phyloP scores from a whole-genome alignment of 2,888 invertebrate species.

The Malthinus flaveolus region DNA sequence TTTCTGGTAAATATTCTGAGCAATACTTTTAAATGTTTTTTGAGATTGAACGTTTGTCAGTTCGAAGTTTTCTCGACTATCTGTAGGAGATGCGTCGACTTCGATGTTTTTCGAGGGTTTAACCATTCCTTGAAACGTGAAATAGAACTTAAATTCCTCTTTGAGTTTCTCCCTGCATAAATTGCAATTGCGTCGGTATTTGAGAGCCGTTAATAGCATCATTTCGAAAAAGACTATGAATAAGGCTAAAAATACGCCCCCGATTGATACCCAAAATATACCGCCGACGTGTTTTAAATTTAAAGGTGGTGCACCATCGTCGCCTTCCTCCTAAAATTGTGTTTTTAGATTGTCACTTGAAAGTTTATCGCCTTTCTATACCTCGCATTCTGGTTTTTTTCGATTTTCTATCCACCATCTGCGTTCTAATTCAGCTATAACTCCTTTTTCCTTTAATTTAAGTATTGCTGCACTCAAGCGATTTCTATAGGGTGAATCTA shows the following conservation, averaged over 20 bases:
- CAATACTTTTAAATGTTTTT: no score
- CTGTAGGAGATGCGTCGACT: slow-evolving; percentile 24
- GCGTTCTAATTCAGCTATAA: slow-evolving; percentile 68
- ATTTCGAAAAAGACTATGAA: slow-evolving; percentile 73
- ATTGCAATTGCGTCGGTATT: slow-evolving; percentile 55
- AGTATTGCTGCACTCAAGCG: slow-evolving; percentile 73
- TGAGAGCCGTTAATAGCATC: slow-evolving; percentile 57
- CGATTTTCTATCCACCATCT: slow-evolving; percentile 80
- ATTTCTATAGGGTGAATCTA: slow-evolving; percentile 66
- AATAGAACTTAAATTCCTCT: slow-evolving; percentile 72
- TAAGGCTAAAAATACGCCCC: slow-evolving; percentile 66
- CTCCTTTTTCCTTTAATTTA: slow-evolving; percentile 74
- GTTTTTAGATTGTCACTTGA: neutral
- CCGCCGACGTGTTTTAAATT: slow-evolving; percentile 79
- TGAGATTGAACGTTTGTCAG: neutral
- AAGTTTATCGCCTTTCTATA: slow-evolving; percentile 43
- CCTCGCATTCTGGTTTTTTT: slow-evolving; percentile 67
- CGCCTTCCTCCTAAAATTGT: slow-evolving; percentile 19
- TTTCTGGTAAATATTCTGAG: no score
- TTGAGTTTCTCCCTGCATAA: slow-evolving; percentile 66
- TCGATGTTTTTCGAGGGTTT: slow-evolving; percentile 60
- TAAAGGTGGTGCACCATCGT: slow-evolving; percentile 49
- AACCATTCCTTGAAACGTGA: slow-evolving; percentile 70
- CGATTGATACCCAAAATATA: slow-evolving; percentile 73
- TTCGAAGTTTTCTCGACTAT: slow-evolving; percentile 17